A percentile compares a stretch with the other conserved stretches of the same genome.
phyloP scores from a whole-genome alignment of 1,140 invertebrate species.

The Probaryconus sp. region DNA sequence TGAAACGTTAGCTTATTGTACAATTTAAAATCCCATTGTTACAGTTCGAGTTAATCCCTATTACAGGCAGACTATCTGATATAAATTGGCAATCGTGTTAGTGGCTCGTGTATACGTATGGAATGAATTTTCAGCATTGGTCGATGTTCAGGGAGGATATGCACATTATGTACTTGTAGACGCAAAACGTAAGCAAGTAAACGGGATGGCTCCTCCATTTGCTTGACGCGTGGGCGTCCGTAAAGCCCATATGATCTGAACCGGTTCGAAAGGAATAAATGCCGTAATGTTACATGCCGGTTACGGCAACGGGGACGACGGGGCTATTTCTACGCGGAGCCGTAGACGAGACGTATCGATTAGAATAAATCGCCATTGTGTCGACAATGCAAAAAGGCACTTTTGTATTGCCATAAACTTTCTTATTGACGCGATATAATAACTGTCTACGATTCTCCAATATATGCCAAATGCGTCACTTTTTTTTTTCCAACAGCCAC shows the following conservation, averaged over 20 bases:
- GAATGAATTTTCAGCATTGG: slow-evolving; percentile 5
- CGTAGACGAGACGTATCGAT: slow-evolving; percentile 60
- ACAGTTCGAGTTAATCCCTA: background rate
- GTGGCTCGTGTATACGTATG: background rate
- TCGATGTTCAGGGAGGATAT: background rate
- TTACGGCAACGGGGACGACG: slow-evolving; percentile 50
- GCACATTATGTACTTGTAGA: slow-evolving; percentile 1
- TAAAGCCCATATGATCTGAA: slow-evolving; percentile 34
- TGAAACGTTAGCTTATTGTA: background rate
- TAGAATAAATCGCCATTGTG: slow-evolving; percentile 61
- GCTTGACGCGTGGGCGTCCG: slow-evolving; percentile 25
- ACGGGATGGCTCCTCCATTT: background rate
- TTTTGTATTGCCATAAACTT: slow-evolving; percentile 60
- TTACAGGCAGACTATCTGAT: background rate
- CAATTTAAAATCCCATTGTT: slow-evolving; percentile 1
- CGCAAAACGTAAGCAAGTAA: background rate
- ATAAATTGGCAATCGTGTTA: background rate
- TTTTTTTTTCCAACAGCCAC: slow-evolving; percentile 42
- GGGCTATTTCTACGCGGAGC: slow-evolving; percentile 51
- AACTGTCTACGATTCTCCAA: slow-evolving; percentile 58
- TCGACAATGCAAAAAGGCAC: slow-evolving; percentile 47
- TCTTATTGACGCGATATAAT: slow-evolving; percentile 61
- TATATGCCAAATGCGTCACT: slow-evolving; percentile 50
- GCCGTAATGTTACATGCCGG: slow-evolving; percentile 33
- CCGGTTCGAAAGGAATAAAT: slow-evolving; percentile 33